A percentile compares a stretch with the other conserved stretches of the same genome.
phyloP scores from a whole-genome alignment of 2,797 vertebrate genomes.

The Darevskia nairensis region DNA sequence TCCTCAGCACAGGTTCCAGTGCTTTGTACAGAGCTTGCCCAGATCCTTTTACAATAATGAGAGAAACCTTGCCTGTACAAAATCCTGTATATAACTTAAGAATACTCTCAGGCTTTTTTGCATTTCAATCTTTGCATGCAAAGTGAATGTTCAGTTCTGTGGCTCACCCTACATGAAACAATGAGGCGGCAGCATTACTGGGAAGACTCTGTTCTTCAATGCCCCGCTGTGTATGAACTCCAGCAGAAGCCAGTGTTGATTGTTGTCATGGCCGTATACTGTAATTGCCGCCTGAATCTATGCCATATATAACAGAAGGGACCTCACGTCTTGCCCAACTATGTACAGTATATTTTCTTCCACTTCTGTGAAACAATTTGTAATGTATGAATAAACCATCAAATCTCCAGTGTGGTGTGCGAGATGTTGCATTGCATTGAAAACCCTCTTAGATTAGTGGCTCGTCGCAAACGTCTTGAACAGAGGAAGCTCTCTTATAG shows the following conservation, averaged over 20 bases:
- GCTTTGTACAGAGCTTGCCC: background rate
- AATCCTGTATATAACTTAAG: background rate
- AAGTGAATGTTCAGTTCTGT: background rate
- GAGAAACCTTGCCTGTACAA: background rate
- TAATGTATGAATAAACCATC: slow-evolving; percentile 33
- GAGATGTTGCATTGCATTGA: background rate
- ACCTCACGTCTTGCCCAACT: background rate
- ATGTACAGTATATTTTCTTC: slow-evolving; percentile 4
- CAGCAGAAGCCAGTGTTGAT: accelerated
- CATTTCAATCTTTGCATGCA: background rate
- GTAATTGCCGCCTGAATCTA: accelerated
- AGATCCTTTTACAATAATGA: background rate
- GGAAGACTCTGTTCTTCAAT: background rate
- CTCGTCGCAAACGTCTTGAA: background rate
- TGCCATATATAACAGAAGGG: background rate
- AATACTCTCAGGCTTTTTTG: background rate
- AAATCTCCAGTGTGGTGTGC: background rate
- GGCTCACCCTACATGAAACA: too few species aligned
- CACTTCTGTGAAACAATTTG: background rate
- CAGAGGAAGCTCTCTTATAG: background rate
- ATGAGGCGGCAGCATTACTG: background rate
- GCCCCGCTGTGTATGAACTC: accelerated
- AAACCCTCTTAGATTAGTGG: background rate
- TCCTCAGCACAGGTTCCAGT: background rate
- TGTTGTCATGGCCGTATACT: background rate